Evolutionary conservation across 2,797 vertebrate species (phyloP), one percentile per base, ranked within the genome.

Genomic region (Picus viridis): DNA sequence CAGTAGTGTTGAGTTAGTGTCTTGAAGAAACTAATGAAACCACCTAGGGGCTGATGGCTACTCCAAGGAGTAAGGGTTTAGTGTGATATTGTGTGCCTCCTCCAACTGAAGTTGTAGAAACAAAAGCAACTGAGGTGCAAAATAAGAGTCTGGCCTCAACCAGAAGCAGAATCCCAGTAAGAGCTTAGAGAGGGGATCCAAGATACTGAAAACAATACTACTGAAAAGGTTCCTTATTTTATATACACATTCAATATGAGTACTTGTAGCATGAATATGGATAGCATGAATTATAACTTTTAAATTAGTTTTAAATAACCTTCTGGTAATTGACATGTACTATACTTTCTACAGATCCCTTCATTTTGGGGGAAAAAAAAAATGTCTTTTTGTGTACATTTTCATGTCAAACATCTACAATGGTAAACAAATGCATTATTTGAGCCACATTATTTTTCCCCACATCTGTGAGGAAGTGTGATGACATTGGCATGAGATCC

Each of bases 311-410:
- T 96, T 82, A 92, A 94, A 54, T 73, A 92, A 67, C 90, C 80
- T 95, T 91, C 84, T 83, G 83, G 57, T 94, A 94, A 95, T 90
- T 95, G 96, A 93, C 92, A 92, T 94, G 93, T 93, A 72, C 51
- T 77, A 19, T 62, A 23, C 76, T 71, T 84, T 16, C 58, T 30
- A 26, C 23, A 85, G 83, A 86, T 75, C 86, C 79, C 57, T 93
- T 86, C 70, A 82, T 75, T 65, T 65, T 64, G 73, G 72, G 77
- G 67, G 1, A 59, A 32, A 71, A 70, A 43, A 59, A 32, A 71
- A 70, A 43, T 6, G 69, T 45, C 26, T 39, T 83, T 91, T 65
- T 7, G 32, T 53, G 56, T 57, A 11, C 22, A 65, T 75, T 63
- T 73, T 83, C 36, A 7, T 0, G 1, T 93, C 64, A 80, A 96